These are phyloP conservation scores for Eupelmus urozonus DNA, from an alignment of 2,888 invertebrate species.

Conservation along the genomic window DNA sequence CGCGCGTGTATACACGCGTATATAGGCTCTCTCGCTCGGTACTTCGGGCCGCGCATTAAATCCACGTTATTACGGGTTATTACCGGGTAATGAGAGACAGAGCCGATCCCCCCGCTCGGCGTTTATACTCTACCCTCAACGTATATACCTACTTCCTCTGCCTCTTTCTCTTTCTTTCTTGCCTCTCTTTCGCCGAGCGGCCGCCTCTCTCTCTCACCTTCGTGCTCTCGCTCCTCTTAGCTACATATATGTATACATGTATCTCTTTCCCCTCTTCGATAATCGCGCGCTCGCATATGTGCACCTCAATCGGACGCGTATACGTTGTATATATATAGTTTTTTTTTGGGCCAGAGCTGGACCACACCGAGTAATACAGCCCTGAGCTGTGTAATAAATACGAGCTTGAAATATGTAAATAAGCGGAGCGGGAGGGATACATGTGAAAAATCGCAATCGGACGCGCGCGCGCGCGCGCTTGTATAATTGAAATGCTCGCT, in stretches of 20 bases:
- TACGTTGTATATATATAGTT: neutral
- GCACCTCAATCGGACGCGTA: neutral
- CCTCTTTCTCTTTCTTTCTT: neutral
- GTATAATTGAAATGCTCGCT: neutral
- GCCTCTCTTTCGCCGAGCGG: neutral
- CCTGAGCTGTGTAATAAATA: constrained; percentile 27
- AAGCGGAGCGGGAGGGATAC: neutral
- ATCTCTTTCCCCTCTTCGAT: constrained; percentile 1
- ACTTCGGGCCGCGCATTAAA: constrained; percentile 69
- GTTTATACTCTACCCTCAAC: constrained; percentile 63
- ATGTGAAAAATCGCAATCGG: neutral
- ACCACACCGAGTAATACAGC: constrained; percentile 49
- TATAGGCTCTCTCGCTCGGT: constrained; percentile 61
- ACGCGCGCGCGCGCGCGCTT: neutral
- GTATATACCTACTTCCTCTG: no score
- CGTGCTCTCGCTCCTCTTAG: neutral
- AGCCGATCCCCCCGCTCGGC: constrained; percentile 65
- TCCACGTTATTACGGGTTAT: constrained; percentile 73
- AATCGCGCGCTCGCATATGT: neutral
- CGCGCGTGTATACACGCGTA: neutral
- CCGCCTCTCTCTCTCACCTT: constrained; percentile 16
- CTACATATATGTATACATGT: neutral
- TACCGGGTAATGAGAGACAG: constrained; percentile 71
- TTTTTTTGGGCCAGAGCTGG: neutral
- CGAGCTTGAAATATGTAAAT: neutral